A percentile compares a stretch with the other conserved stretches of the same genome.
Evolutionary conservation across 2,113 vertebrate genomes (phyloP).

Genomic region (Sula dactylatra): DNA sequence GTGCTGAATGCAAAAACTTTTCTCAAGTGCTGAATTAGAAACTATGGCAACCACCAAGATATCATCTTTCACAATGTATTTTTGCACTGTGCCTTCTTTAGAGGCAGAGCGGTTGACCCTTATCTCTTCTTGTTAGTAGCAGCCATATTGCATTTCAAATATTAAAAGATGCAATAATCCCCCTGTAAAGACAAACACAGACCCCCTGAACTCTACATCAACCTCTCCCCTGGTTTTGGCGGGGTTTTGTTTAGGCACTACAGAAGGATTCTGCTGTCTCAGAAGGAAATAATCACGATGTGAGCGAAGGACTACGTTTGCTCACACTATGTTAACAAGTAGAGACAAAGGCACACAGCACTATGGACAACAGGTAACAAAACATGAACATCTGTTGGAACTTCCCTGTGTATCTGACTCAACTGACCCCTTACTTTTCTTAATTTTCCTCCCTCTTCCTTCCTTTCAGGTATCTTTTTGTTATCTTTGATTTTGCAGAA

Average conservation of each 20-base stretch:
- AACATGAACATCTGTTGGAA: background rate
- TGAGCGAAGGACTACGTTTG: background rate
- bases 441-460: background rate
- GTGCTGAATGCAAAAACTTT: constrained; percentile 5
- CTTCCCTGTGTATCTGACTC: background rate
- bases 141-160: background rate
- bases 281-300: background rate
- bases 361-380: background rate
- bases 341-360: background rate
- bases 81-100: background rate
- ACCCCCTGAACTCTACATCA: background rate
- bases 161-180: background rate
- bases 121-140: background rate
- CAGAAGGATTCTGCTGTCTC: background rate
- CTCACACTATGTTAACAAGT: background rate
- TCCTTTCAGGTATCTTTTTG: background rate
- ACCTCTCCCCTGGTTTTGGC: background rate
- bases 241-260: background rate
- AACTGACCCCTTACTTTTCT: background rate
- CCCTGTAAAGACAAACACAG: background rate
- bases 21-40: constrained; percentile 8
- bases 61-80: background rate
- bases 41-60: constrained; percentile 37
- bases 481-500: background rate
- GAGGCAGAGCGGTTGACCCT: background rate